Evolutionary conservation across 2,113 vertebrate species (phyloP), one percentile per base, ranked within the genome.

Genomic region (Gobius niger): DNA sequence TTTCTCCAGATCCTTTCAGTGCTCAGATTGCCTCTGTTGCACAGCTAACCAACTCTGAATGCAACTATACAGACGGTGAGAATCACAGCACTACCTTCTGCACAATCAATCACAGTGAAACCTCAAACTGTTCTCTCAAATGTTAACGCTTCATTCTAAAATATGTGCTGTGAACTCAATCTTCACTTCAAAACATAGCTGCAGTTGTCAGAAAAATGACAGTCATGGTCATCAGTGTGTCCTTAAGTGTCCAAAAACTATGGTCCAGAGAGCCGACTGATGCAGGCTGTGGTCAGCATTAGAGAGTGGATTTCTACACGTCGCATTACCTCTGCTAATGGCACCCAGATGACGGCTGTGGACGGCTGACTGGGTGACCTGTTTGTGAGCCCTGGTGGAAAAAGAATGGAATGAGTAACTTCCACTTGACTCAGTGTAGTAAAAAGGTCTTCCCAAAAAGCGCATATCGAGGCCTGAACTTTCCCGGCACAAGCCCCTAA

Each of bases 301-400:
- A 87, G 81, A 87, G 80, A 85, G 86, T 86, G 82, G 80, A 87
- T 87, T 89, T 57, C 81, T 87, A 86, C 81, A 85, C 59, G 49
- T 88, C 12, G 78, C 80, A 88, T 90, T 89, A 89, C 78, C 78
- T 82, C 75, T 59, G 57, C 82, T 87, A 89, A 91, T 91, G 75
- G 87, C 69, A 79, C 82, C 78, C 89, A 91, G 87, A 90, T 88
- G 88, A 87, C 85, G 75, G n/a, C n/a, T n/a, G 81, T 80, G 72
- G 64, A 78, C 69, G 15, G 68, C 5, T 63, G 80, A 75, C 67
- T 34, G 1, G 24, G 24, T 47, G 51, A 44, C 34, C 59, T 65
- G 60, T 70, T 65, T 73, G 68, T 79, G 65, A 64, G 62, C 60
- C 56, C 59, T 42, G 9, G 1, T 46, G 60, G 56, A 6, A 46